Conservation (phyloP, 1,140 invertebrate genomes). For the Sipha flava region DNA sequence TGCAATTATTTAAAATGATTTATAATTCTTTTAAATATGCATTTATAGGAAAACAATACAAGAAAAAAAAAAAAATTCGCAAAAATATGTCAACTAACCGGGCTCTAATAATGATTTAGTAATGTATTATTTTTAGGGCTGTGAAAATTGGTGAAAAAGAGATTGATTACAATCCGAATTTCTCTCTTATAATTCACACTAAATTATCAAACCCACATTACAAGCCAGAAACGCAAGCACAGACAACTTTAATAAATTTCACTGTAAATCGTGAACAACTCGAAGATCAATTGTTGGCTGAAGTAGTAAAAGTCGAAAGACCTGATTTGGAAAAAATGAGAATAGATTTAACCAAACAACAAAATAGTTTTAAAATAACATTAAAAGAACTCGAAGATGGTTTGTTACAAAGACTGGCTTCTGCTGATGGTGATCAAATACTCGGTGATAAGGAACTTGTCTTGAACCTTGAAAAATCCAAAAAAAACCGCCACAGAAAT, state of each 20-base stretch:
- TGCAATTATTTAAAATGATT: no score
- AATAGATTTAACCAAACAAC: conserved; percentile 69
- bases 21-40: no score
- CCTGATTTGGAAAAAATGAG: conserved; percentile 76
- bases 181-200: conserved; percentile 83
- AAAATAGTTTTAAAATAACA: conserved; percentile 90
- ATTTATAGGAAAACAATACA: no score
- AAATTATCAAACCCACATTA: conserved; percentile 93
- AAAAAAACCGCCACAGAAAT: conserved; percentile 86
- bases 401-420: conserved; percentile 71
- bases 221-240: conserved; percentile 93
- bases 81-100: no score
- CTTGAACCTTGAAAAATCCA: conserved; percentile 86
- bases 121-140: no score
- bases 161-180: conserved; percentile 75
- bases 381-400: conserved; percentile 85
- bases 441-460: conserved; percentile 82
- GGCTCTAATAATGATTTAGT: no score
- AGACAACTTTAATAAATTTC: conserved; percentile 90
- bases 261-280: conserved; percentile 86
- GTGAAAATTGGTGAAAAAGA: conserved; percentile 85
- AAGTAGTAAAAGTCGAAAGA: conserved; percentile 86
- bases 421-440: conserved; percentile 76
- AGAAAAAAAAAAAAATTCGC: no score
- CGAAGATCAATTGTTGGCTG: conserved; percentile 86